phyloP scores from a whole-genome alignment of 92 coral and sea anemone genomes.

The Zoanthus sansibaricus region DNA sequence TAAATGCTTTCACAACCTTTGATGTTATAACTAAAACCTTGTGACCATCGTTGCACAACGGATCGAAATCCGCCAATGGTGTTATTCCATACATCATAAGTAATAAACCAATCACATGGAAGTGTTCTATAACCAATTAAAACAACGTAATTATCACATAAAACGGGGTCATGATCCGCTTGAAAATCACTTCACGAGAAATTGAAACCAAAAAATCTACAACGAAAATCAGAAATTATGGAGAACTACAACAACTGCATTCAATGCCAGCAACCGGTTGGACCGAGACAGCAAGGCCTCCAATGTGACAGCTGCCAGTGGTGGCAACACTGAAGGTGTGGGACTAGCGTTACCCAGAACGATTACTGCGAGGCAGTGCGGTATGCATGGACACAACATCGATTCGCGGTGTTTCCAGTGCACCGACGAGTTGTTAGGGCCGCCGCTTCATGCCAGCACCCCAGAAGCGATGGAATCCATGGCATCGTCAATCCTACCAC shows the following conservation, averaged over 20 bases:
- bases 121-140: not conserved
- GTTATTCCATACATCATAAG: constrained; percentile 7
- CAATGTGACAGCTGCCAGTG: constrained; percentile 35
- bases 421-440: not conserved
- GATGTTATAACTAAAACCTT: not conserved
- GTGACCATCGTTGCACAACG: constrained; percentile 21
- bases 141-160: constrained; percentile 14
- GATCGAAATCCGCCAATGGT: not conserved
- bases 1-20: too few relatives aligned
- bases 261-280: constrained; percentile 22
- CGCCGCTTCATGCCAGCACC: too few relatives aligned
- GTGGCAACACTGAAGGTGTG: constrained; percentile 41
- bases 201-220: too few relatives aligned
- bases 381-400: not conserved
- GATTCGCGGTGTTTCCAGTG: constrained; percentile 27
- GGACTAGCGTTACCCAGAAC: constrained; percentile 8
- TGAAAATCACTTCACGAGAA: not conserved
- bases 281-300: constrained; percentile 27
- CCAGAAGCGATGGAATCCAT: too few relatives aligned
- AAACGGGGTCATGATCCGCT: not conserved
- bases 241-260: not conserved
- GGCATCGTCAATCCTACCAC: too few relatives aligned
- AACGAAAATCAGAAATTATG: too few relatives aligned
- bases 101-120: not conserved
- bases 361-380: constrained; percentile 26